Percentiles rank a stretch among this genome's conserved stretches.
phyloP scores from a whole-genome alignment of 2,888 invertebrate species.

The Acleris holmiana region DNA sequence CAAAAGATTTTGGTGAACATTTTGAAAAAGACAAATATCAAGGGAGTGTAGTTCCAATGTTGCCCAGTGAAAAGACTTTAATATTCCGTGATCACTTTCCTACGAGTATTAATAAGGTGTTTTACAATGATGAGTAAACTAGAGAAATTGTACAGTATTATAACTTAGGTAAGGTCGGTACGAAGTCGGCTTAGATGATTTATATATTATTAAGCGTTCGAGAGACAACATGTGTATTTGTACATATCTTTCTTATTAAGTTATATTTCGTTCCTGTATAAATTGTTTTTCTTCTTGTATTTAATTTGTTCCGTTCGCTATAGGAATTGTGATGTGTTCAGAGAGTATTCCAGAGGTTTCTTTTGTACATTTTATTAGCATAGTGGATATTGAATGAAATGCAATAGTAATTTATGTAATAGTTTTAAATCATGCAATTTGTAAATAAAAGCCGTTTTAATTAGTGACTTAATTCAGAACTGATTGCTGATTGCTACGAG shows the following conservation, averaged over 20 bases:
- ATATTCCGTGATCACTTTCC: constrained; percentile 73
- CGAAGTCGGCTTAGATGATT: constrained; percentile 71
- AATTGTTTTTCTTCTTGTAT: constrained; percentile 59
- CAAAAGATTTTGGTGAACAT: not conserved
- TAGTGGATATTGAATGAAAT: constrained; percentile 78
- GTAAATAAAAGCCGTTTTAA: constrained; percentile 76
- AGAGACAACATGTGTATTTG: constrained; percentile 78
- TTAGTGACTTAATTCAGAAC: constrained; percentile 52
- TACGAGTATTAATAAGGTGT: constrained; percentile 75
- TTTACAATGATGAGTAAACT: constrained; percentile 73
- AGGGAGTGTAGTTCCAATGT: not conserved
- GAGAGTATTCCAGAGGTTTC: constrained; percentile 62
- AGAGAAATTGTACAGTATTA: constrained; percentile 85
- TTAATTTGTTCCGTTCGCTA: constrained; percentile 60
- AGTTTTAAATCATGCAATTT: constrained; percentile 71
- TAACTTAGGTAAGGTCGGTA: constrained; percentile 71
- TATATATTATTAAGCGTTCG: constrained; percentile 70
- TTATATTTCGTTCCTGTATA: constrained; percentile 82
- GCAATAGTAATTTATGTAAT: constrained; percentile 84
- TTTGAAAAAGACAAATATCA: not conserved
- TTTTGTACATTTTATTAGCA: constrained; percentile 79
- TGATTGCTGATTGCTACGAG: constrained; percentile 49
- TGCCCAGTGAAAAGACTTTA: constrained; percentile 64
- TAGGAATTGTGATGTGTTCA: constrained; percentile 82
- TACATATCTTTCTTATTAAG: constrained; percentile 73